Evolutionary conservation across 2,113 vertebrate species (phyloP).

Genomic region (Albula glossodonta): DNA sequence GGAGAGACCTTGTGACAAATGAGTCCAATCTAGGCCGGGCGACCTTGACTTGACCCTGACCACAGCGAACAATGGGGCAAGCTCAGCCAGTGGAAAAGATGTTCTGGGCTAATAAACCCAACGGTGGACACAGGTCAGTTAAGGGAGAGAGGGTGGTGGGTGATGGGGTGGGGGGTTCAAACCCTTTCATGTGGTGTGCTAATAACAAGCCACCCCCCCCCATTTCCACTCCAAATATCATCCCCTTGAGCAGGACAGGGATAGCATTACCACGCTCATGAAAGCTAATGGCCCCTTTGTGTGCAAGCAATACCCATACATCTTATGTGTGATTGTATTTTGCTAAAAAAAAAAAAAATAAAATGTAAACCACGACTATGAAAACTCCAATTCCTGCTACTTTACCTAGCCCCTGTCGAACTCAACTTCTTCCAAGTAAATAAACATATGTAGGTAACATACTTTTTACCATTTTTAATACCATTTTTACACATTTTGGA

Average conservation of each 20-base stretch:
- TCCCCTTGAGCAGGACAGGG: slow-evolving; percentile 67
- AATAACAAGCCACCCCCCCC: slow-evolving; percentile 89
- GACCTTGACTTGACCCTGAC: slow-evolving; percentile 99
- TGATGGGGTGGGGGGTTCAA: slow-evolving; percentile 70
- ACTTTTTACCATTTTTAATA: no score
- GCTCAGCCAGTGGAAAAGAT: slow-evolving; percentile 98
- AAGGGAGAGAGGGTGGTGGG: slow-evolving; percentile 64
- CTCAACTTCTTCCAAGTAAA: no score
- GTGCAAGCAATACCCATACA: slow-evolving; percentile 27
- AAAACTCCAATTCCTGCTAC: no score
- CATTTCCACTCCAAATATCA: slow-evolving; percentile 46
- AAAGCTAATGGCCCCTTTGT: slow-evolving; percentile 80
- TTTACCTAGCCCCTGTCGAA: no score
- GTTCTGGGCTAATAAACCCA: slow-evolving; percentile 99
- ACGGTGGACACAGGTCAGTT: slow-evolving; percentile 85
- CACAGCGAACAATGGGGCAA: slow-evolving; percentile 96
- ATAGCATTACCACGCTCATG: slow-evolving; percentile 80
- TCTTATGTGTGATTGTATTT: no score
- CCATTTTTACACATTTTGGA: no score
- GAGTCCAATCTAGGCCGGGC: slow-evolving; percentile 97
- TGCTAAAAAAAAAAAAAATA: no score
- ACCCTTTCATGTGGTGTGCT: slow-evolving; percentile 96
- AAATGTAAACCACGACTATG: no score
- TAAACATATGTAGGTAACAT: no score
- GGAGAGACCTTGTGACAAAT: slow-evolving; percentile 97